phyloP scores from a whole-genome alignment of 2,888 invertebrate species.

The Parelbella ahira region DNA sequence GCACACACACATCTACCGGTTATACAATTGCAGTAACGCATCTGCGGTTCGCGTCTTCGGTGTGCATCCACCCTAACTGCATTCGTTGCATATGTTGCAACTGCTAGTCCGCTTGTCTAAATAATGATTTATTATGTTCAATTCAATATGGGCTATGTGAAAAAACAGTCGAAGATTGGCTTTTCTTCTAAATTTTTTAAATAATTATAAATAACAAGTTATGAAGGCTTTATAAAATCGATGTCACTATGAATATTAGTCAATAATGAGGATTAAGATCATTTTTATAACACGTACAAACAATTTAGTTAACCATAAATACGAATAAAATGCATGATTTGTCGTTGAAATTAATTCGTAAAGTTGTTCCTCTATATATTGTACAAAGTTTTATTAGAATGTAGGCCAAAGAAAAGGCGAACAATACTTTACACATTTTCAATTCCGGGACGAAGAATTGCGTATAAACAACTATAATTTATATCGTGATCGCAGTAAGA shows the following conservation, averaged over 20 bases:
- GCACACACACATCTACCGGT: background rate
- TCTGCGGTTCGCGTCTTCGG: constrained; percentile 3
- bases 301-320: too few species aligned
- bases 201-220: too few species aligned
- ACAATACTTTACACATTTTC: constrained; percentile 4
- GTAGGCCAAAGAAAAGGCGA: constrained; percentile 1
- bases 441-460: constrained; percentile 17
- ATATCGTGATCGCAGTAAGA: constrained; percentile 31
- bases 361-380: too few species aligned
- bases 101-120: constrained; percentile 14
- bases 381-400: too few species aligned
- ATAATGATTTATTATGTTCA: constrained; percentile 17
- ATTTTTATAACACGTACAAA: too few species aligned
- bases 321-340: too few species aligned
- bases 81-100: constrained; percentile 14
- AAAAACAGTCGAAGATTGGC: constrained; percentile 7
- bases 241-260: too few species aligned
- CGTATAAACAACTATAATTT: constrained; percentile 29
- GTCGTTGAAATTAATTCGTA: too few species aligned
- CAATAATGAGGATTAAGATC: too few species aligned
- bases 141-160: background rate
- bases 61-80: constrained; percentile 11
- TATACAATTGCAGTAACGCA: constrained; percentile 8
- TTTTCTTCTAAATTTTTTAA: too few species aligned
- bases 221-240: too few species aligned